Percentiles rank a stretch among this genome's conserved stretches.
phyloP scores from a whole-genome alignment of 1,140 invertebrate genomes.

The Ditylenchus dipsaci region DNA sequence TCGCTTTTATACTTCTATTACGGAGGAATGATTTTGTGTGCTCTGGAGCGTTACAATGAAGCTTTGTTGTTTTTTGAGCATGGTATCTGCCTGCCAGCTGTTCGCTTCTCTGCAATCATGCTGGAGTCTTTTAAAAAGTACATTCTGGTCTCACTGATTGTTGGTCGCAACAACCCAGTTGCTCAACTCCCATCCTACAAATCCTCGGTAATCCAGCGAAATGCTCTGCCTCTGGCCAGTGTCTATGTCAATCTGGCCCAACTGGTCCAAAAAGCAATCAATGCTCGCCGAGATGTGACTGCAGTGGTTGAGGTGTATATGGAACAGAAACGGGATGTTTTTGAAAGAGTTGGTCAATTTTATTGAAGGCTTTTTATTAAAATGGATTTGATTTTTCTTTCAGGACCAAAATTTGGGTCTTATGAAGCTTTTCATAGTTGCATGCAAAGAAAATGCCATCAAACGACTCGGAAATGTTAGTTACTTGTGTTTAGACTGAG shows the following conservation, averaged over 20 bases:
- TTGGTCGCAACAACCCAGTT: constrained; percentile 21
- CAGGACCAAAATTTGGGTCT: constrained; percentile 34
- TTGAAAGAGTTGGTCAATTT: constrained; percentile 11
- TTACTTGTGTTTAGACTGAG: no score
- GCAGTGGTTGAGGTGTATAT: constrained; percentile 12
- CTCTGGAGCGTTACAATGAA: constrained; percentile 22
- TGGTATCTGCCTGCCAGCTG: constrained; percentile 24
- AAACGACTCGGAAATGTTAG: constrained; percentile 32
- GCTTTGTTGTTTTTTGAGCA: constrained; percentile 24
- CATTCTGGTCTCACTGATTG: constrained; percentile 25
- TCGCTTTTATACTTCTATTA: constrained; percentile 31
- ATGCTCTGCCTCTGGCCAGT: constrained; percentile 2
- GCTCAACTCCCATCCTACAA: constrained; percentile 12
- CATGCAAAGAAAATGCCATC: constrained; percentile 20
- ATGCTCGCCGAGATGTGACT: constrained; percentile 12
- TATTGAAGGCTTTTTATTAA: not conserved
- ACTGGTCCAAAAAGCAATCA: constrained; percentile 10
- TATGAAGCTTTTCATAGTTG: constrained; percentile 24
- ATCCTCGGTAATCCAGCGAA: constrained; percentile 10
- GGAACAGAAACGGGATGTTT: constrained; percentile 6
- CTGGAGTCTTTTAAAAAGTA: constrained; percentile 29
- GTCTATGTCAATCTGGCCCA: constrained; percentile 12
- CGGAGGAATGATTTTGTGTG: constrained; percentile 25
- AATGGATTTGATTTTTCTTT: not conserved
- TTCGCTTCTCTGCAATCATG: constrained; percentile 26